These are phyloP conservation scores for Corythornis madagascariensis DNA, from an alignment of 2,113 vertebrate genomes.

Conservation along the genomic window DNA sequence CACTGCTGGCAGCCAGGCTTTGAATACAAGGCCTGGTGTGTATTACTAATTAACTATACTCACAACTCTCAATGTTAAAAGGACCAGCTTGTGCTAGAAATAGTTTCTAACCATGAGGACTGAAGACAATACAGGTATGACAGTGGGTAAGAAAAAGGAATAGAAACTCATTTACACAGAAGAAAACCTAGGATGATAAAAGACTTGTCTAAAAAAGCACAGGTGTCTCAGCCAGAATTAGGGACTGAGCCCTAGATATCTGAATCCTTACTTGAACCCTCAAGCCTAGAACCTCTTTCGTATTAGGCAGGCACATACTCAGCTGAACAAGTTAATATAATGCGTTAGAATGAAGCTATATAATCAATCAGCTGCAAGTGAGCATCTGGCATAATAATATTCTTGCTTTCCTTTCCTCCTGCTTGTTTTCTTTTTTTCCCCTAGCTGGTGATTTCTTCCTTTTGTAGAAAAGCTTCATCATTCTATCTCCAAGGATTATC, in stretches of 20 bases:
- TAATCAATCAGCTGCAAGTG: slow-evolving; percentile 19
- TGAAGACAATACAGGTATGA: neutral
- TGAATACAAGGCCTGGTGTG: neutral
- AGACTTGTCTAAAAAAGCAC: neutral
- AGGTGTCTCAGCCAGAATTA: neutral
- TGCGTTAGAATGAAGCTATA: neutral
- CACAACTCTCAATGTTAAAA: neutral
- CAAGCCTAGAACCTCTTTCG: neutral
- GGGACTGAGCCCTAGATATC: neutral
- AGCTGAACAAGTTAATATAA: neutral
- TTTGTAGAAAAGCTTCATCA: slow-evolving; percentile 18
- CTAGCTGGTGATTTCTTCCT: slow-evolving; percentile 8
- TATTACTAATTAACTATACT: neutral
- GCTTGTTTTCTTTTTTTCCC: slow-evolving; percentile 28
- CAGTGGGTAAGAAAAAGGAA: neutral
- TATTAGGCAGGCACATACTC: neutral
- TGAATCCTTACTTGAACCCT: neutral
- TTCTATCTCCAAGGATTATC: slow-evolving; percentile 25
- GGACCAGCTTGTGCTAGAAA: neutral
- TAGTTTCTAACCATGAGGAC: neutral
- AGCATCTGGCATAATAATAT: slow-evolving; percentile 24
- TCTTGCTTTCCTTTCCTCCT: slow-evolving; percentile 7
- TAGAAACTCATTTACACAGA: neutral
- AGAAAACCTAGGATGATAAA: neutral
- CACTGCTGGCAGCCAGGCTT: neutral